phyloP scores from a whole-genome alignment of 2,797 vertebrate genomes.

The Xiphorhynchus erythropygius region DNA sequence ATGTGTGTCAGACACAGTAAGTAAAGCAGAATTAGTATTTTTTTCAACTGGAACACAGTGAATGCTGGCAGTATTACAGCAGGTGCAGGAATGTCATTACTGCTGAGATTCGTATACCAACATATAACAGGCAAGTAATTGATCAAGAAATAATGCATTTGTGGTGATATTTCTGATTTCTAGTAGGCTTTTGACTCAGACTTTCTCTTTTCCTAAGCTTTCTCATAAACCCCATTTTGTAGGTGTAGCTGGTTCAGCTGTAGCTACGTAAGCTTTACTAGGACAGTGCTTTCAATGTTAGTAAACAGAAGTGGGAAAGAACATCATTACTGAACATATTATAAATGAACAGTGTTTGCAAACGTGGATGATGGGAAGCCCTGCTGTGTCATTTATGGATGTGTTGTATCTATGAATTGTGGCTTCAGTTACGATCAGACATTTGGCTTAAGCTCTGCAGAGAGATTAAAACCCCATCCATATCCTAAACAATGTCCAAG shows the following conservation, averaged over 20 bases:
- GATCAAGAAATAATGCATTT: not conserved
- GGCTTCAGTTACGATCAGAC: not conserved
- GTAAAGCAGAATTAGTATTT: not conserved
- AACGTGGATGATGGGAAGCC: not conserved
- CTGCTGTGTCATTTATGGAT: not conserved
- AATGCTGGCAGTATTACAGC: not conserved
- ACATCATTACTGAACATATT: not conserved
- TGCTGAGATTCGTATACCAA: not conserved
- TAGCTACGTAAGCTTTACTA: not conserved
- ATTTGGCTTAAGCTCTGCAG: not conserved
- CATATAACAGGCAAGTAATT: not conserved
- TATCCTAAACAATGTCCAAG: not conserved
- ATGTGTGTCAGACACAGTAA: not conserved
- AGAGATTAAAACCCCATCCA: not conserved
- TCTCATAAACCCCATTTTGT: not conserved
- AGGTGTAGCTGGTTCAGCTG: not conserved
- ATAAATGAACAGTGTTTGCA: not conserved
- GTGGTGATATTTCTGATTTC: not conserved
- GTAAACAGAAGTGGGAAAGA: not conserved
- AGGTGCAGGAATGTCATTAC: not conserved
- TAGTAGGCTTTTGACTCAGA: not conserved
- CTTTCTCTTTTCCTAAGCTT: not conserved
- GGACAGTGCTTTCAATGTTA: not conserved
- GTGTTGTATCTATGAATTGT: not conserved
- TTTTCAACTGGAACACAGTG: not conserved